Percentiles rank a stretch among this genome's conserved stretches.
phyloP scores from a whole-genome alignment of 2,888 invertebrate species.

The Petrophora chlorosata region DNA sequence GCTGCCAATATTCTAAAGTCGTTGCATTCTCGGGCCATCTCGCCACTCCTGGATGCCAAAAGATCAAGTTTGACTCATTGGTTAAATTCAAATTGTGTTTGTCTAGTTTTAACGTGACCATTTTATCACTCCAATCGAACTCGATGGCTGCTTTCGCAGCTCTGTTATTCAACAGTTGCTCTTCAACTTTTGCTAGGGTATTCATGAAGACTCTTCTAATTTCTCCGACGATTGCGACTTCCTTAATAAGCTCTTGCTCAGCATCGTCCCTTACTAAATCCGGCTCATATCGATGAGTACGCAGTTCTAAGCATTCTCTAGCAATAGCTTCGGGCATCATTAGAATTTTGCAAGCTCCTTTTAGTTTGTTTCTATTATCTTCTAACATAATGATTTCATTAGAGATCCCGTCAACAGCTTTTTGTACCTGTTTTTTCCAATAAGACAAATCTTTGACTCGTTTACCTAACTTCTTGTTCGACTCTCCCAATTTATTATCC shows the following conservation, averaged over 20 bases:
- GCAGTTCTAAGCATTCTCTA: conserved; percentile 88
- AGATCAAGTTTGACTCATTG: conserved; percentile 86
- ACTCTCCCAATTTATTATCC: conserved; percentile 77
- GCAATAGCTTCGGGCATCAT: conserved; percentile 89
- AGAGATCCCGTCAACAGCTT: conserved; percentile 84
- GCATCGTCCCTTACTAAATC: conserved; percentile 91
- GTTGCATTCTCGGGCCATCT: conserved; percentile 90
- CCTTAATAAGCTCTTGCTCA: conserved; percentile 91
- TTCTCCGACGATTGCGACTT: conserved; percentile 89
- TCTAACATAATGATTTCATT: conserved; percentile 87
- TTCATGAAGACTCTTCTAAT: conserved; percentile 85
- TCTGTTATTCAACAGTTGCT: conserved; percentile 86
- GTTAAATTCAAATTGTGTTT: conserved; percentile 86
- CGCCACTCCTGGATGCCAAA: conserved; percentile 91
- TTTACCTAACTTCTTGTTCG: conserved; percentile 53
- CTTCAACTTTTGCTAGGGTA: conserved; percentile 86
- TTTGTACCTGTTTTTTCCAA: conserved; percentile 88
- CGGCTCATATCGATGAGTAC: conserved; percentile 88
- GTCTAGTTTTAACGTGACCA: conserved; percentile 88
- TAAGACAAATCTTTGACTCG: conserved; percentile 75
- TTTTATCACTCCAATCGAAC: conserved; percentile 95
- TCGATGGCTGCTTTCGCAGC: conserved; percentile 91
- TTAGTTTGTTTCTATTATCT: conserved; percentile 85
- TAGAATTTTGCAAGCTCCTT: conserved; percentile 86
- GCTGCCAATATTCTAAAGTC: conserved; percentile 90